Base-by-base conservation (phyloP, 2,888 invertebrate species). In the Hoplodrina ambigua region DNA sequence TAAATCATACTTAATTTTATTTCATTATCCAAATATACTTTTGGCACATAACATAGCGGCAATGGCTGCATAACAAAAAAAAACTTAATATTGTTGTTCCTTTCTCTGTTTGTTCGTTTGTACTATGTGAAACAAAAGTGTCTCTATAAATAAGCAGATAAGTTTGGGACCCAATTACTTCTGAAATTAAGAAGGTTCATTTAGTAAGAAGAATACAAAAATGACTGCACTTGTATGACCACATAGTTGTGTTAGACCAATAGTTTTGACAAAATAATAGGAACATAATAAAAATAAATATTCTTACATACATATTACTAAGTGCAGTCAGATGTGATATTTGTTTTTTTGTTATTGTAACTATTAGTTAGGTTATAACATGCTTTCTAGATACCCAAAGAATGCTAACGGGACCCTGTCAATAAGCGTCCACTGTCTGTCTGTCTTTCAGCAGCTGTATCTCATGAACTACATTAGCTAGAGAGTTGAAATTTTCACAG, bases 271-370 rank as follows among this genome's bases (percentile, higher is more conserved):
- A 65, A 58, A 80, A n/a, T n/a, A n/a, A n/a, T n/a, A n/a, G n/a
- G n/a, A n/a, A n/a, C n/a, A n/a, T 69, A 60, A 79, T 63, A 53
- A 71, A 71, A 61, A 41, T 72, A 67, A n/a, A n/a, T n/a, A n/a
- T n/a, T 63, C 25, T 59, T 73, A 80, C 61, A 75, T 77, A 75
- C n/a, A n/a, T n/a, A n/a, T 69, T 81, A 77, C 50, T 81, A 81
- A 78, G 72, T 67, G 73, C 78, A 81, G 68, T 54, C 81, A 72
- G 78, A 82, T 83, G 83, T 83, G 83, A 85, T 85, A 82, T 66
- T 71, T 84, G 67, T 82, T 82, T 74, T 76, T 80, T 84, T 83
- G 85, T 82, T 70, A 84, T 82, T 79, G 75, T 81, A 82, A 76
- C 76, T n/a, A n/a, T 74, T 80, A 83, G n/a, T n/a, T n/a, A n/a